These are phyloP conservation scores for Mythimna impura DNA, from an alignment of 2,888 invertebrate genomes.

Conservation along the genomic window DNA sequence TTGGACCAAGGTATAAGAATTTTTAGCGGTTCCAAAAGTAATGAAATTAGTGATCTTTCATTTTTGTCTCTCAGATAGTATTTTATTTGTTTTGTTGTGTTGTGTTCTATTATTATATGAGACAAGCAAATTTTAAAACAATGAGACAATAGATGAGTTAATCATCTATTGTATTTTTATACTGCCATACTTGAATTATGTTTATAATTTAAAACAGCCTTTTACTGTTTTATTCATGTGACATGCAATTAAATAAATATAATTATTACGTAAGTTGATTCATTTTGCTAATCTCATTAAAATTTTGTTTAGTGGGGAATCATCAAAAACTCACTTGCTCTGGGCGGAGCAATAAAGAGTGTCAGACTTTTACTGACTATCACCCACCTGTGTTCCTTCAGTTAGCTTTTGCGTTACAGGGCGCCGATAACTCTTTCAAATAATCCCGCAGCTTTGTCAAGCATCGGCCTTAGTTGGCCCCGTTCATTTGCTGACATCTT, in stretches of 20 bases:
- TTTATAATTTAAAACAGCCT: constrained; percentile 25
- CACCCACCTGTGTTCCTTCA: no score
- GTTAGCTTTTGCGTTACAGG: no score
- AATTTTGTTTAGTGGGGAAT: no score
- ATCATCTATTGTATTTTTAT: constrained; percentile 16
- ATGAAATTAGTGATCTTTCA: constrained; percentile 42
- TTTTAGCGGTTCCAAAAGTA: constrained; percentile 21
- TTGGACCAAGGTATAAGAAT: constrained; percentile 66
- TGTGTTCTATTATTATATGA: not conserved
- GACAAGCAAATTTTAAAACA: not conserved
- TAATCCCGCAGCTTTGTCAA: no score
- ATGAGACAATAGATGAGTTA: not conserved
- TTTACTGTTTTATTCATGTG: constrained; percentile 36
- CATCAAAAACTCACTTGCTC: no score
- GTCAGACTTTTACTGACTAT: no score
- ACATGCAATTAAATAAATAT: constrained; percentile 38
- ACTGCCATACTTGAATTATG: constrained; percentile 55
- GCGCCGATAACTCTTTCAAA: no score
- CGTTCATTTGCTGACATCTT: no score
- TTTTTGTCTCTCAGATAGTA: not conserved
- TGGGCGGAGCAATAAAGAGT: no score
- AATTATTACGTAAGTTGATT: not conserved
- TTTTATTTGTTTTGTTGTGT: not conserved
- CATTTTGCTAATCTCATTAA: not conserved
- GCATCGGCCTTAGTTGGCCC: no score